Base-by-base conservation (phyloP, 2,888 invertebrate genomes). In the Dioctria rufipes region DNA sequence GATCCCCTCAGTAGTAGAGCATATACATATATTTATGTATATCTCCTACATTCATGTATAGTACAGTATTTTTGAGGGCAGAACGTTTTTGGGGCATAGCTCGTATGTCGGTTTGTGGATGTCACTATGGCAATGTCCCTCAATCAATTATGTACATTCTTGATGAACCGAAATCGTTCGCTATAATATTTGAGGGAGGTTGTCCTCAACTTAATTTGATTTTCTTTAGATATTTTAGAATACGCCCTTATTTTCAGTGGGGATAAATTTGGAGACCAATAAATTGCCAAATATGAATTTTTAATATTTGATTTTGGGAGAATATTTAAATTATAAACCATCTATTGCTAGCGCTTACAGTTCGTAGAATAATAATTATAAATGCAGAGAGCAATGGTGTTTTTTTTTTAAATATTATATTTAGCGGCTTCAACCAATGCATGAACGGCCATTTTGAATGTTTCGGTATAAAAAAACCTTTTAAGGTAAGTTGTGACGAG, bases 61-160 rank as follows among this genome's bases (percentile, higher is more conserved):
- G 61, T 37, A 61, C 13, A 4, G 43, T 58, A n/a, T 40, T 42
- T 46, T 54, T n/a, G 51, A 40, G 58, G 39, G 42, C 43, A 9
- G 5, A 60, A 39, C 42, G 25, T 5, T 42, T 58, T 54, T 11
- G 54, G 60, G 42, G 60, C 58, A 60, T 37, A 42, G 40, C 42
- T 42, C 58, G 25, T 73, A 58, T 73, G 73, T 40, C 42, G 73
- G 13, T 73, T 73, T 73, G 42, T 54, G 58, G 73, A 73, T 58
- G n/a, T 61, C 40, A 73, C 73, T 73, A 13, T 40, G 40, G 43
- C 73, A 58, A 60, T 73, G 58, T 58, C 58, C 51, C 73, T 58
- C 51, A 73, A 73, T 73, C 73, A 73, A 73, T 73, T 73, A 73
- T 73, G 73, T 73, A 73, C 73, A 58, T 54, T 71, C 73, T 60